Base-by-base conservation (phyloP, 92 coral and sea anemone genomes). In the Porites cylindrica region DNA sequence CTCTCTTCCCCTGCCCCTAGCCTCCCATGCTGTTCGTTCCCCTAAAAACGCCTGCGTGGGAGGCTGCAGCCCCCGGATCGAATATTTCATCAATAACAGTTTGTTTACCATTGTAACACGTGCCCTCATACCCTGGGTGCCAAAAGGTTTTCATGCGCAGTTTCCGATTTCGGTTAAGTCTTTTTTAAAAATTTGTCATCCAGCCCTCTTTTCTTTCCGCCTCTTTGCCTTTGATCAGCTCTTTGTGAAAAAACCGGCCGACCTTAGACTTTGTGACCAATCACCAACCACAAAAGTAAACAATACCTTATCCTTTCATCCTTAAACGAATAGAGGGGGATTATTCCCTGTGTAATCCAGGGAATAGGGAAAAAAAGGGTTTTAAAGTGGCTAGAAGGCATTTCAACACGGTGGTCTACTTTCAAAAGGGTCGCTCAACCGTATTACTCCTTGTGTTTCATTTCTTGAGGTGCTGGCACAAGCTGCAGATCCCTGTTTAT, bases 261-360 rank as follows among this genome's bases (percentile, higher is more conserved):
- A 38, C 47, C 47, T 38, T 23, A 79, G 73, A 79, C 63, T 51
- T 79, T 66, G 26, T 62, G 71, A 59, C 82, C 38, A 72, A 17
- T 2, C 21, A 79, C 50, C 72, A 64, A 65, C 62, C 51, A n/a
- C 8, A 63, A 65, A 80, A 80, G 52, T 51, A 80, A 80, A 80
- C 76, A 80, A 67, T 10, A 21, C 43, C 14, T 76, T 58, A 59
- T 19, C 72, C 8, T 13, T 67, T 62, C 12, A 70, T 8, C 47
- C 47, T 38, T 38, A 0, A 38, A 68, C 29, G 73, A 7, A 32
- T 11, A 69, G 23, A 80, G 52, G 67, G 10, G 60, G 18, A 67
- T 68, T 67, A 51, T 52, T 24, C 50, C 75, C 50, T 24, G 13
- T 18, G 79, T 7, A 21, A 21, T 14, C 23, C 64, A 51, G 13